These are phyloP conservation scores for Drosophila mauritiana DNA, from an alignment of 1,140 invertebrate genomes.

Conservation along the genomic window DNA sequence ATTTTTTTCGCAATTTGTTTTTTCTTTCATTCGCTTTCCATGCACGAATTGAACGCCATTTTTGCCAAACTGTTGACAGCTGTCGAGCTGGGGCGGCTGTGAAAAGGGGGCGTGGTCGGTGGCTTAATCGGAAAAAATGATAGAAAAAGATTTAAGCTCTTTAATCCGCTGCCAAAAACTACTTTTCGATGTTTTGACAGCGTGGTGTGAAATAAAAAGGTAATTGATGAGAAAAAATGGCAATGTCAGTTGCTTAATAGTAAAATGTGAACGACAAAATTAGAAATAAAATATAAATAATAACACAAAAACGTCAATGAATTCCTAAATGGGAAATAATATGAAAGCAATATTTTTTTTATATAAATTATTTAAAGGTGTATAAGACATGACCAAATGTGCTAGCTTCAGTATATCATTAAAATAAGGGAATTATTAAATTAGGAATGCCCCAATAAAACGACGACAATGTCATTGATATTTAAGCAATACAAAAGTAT, in stretches of 20 bases:
- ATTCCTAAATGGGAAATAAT: not conserved
- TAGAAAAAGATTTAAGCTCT: constrained; percentile 54
- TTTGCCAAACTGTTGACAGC: constrained; percentile 71
- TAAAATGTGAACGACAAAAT: constrained; percentile 1
- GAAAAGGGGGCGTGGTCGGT: not conserved
- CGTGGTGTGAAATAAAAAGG: constrained; percentile 66
- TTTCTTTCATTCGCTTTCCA: constrained; percentile 40
- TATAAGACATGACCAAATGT: no score
- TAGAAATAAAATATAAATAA: not conserved
- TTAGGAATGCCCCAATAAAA: no score
- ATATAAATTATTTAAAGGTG: no score
- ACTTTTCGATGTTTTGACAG: constrained; percentile 63
- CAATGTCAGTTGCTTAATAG: constrained; percentile 10
- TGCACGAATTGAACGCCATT: constrained; percentile 59
- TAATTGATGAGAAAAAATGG: constrained; percentile 35
- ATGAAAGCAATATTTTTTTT: no score
- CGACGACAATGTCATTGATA: no score
- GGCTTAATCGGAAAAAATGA: not conserved
- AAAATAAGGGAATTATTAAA: no score
- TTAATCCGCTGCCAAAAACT: constrained; percentile 67
- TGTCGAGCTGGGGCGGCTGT: constrained; percentile 24
- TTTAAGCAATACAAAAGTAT: not conserved
- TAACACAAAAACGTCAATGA: not conserved
- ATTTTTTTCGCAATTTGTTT: constrained; percentile 28
- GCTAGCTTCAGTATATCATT: no score